Percentiles rank a stretch among this genome's conserved stretches.
Evolutionary conservation across 2,113 vertebrate genomes (phyloP).

Genomic region (Arvicanthis niloticus): DNA sequence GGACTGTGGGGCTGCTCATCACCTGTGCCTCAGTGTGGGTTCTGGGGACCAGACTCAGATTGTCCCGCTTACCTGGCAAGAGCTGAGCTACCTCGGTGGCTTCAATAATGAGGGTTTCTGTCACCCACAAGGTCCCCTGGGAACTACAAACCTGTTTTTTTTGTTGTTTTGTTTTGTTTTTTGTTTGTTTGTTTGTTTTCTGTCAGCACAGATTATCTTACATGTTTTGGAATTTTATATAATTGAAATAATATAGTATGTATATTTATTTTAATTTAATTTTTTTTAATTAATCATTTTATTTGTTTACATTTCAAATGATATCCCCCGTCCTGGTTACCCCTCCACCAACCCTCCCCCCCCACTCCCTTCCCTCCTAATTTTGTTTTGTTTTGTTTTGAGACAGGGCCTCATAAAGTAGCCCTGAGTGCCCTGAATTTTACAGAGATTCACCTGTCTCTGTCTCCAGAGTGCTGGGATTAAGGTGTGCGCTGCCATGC

Average conservation of each 20-base stretch:
- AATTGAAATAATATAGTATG: neutral
- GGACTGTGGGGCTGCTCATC: neutral
- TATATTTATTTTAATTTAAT: neutral
- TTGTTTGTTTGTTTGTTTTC: neutral
- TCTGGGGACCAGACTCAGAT: neutral
- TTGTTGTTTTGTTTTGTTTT: too few species aligned
- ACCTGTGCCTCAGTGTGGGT: neutral
- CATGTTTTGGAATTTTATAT: neutral
- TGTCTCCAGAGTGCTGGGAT: neutral
- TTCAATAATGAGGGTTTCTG: neutral
- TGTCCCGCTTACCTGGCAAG: neutral
- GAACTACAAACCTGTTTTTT: neutral
- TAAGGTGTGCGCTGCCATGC: neutral
- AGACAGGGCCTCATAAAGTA: too few species aligned
- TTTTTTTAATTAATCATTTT: neutral
- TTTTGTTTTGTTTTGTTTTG: too few species aligned
- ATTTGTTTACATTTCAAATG: too few species aligned
- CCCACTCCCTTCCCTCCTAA: too few species aligned
- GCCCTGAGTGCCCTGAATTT: neutral
- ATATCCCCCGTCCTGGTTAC: too few species aligned
- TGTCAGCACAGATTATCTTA: neutral
- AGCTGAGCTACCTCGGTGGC: neutral
- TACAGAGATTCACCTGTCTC: neutral
- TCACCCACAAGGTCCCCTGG: neutral
- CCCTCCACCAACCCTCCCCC: too few species aligned